A percentile compares a stretch with the other conserved stretches of the same genome.
phyloP scores from a whole-genome alignment of 2,113 vertebrate genomes.

The Salvelinus alpinus region DNA sequence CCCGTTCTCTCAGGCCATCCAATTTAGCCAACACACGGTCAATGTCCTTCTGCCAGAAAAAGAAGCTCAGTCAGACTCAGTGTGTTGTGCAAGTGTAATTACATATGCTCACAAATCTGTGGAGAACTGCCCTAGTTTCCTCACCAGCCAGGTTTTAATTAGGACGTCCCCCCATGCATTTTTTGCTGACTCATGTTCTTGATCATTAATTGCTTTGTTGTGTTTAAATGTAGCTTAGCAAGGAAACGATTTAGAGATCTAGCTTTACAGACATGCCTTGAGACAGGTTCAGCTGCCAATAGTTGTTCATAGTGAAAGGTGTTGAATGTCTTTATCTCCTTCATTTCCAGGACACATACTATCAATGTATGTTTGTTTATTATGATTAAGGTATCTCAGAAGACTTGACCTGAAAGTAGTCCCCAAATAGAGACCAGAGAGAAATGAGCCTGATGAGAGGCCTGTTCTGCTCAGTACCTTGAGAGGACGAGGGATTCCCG shows the following conservation, averaged over 20 bases:
- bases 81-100: background rate
- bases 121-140: conserved; percentile 30
- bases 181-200: conserved; percentile 20
- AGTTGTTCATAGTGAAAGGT: no score
- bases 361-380: no score
- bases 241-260: background rate
- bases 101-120: conserved; percentile 8
- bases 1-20: conserved; percentile 27
- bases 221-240: background rate
- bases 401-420: no score
- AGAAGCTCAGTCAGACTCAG: background rate
- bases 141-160: conserved; percentile 12
- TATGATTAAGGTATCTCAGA: no score
- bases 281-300: no score
- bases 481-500: conserved; percentile 44
- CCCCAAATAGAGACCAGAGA: no score
- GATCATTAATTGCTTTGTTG: conserved; percentile 6
- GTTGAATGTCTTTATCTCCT: no score
- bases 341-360: no score
- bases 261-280: background rate
- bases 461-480: conserved; percentile 40
- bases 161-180: background rate
- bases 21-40: conserved; percentile 43
- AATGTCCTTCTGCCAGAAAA: conserved; percentile 41
- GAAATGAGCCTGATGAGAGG: no score